Base-by-base conservation (phyloP, 2,888 invertebrate species). In the Chydorus sphaericus region DNA sequence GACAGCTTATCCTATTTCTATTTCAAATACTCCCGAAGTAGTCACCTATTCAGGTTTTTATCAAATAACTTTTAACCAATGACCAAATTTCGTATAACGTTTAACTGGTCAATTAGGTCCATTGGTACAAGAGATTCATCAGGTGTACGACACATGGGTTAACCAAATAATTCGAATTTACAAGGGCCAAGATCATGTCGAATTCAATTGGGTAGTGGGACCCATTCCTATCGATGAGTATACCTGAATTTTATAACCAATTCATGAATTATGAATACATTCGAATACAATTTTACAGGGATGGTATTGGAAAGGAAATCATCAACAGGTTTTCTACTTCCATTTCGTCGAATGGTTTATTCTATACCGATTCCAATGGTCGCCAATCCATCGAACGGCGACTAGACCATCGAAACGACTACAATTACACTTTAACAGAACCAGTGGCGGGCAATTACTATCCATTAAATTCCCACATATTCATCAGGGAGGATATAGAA, bases 111-210 rank as follows among this genome's bases (percentile, higher is more conserved):
- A n/a, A n/a, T 10, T n/a, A 67, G 72, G 73, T 11, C 61, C 63
- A 7, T 60, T 73, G 10, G 71, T 75, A 1, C 68, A 79, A 61
- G 85, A 86, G 70, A 76, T 82, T 7, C 75, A 80, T 33, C 81
- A 83, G 62, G 66, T 69, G 14, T 81, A 80, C 64, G 71, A 66
- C 26, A 60, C 65, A 14, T 84, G 83, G 82, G 71, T 76, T 8
- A 76, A 76, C 2, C 81, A 82, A 66, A 68, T 74, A 30, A 73
- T 81, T 54, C 66, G 81, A n/a, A 65, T 81, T 36, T 76, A 78
- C 62, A 69, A 75, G 0, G 60, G 63, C 11, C 73, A 66, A 28
- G 63, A 64, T 23, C 62, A 56, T 59, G 65, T 70, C 2, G 75
- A 76, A 62, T 63, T 77, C 28, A 72, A 75, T 60, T 77, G 75